Evolutionary conservation across 2,888 invertebrate genomes (phyloP).

Genomic region (Lepidocyrtoides sp.): DNA sequence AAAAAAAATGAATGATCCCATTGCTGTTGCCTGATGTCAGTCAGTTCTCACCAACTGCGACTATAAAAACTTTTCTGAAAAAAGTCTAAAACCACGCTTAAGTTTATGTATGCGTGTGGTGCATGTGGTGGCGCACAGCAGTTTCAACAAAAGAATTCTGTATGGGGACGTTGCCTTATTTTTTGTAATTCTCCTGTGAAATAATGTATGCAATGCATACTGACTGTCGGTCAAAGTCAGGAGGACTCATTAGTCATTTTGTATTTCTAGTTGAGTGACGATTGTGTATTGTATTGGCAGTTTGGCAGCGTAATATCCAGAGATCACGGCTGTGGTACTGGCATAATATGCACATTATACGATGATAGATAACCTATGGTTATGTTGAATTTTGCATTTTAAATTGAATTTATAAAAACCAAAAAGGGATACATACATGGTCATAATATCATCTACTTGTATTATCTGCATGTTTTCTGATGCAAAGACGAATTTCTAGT

Average conservation of each 20-base stretch:
- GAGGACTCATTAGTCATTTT: neutral
- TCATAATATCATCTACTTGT: no score
- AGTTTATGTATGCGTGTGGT: slow-evolving; percentile 18
- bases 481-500: no score
- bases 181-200: slow-evolving; percentile 25
- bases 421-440: no score
- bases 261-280: slow-evolving; percentile 49
- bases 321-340: slow-evolving; percentile 33
- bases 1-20: neutral
- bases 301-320: neutral
- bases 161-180: slow-evolving; percentile 24
- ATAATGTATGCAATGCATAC: neutral
- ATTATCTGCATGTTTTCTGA: no score
- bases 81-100: neutral
- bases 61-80: no score
- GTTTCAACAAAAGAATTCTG: neutral
- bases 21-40: neutral
- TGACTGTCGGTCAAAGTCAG: neutral
- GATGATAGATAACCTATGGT: neutral
- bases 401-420: no score
- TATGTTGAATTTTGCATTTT: no score
- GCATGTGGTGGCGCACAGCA: slow-evolving; percentile 43
- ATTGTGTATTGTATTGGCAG: slow-evolving; percentile 49
- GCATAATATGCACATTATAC: no score
- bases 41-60: no score